Conservation (phyloP, 2,797 vertebrate species). For the Myotis planiceps region DNA sequence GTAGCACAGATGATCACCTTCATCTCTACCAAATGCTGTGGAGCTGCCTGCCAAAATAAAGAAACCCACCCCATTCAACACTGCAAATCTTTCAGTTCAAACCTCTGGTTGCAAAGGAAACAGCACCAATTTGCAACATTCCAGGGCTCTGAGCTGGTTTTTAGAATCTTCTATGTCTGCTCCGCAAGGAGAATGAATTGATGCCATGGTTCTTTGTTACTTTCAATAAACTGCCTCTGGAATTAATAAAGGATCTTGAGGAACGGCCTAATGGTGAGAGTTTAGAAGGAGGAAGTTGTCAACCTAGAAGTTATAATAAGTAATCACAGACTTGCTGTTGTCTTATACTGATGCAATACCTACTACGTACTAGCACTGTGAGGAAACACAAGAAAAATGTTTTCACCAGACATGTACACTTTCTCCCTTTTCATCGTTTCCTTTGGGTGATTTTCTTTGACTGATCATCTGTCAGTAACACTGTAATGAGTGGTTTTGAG, state of each 20-base stretch:
- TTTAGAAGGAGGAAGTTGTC: background rate
- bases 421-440: background rate
- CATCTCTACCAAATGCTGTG: background rate
- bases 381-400: background rate
- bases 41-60: constrained; percentile 55
- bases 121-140: constrained; percentile 62
- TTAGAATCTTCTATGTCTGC: constrained; percentile 38
- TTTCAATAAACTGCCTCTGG: constrained; percentile 42
- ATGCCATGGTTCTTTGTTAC: constrained; percentile 44
- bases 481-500: constrained; percentile 28
- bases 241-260: constrained; percentile 52
- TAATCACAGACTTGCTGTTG: background rate
- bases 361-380: background rate
- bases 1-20: background rate
- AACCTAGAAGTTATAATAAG: background rate
- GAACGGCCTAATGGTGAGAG: constrained; percentile 7
- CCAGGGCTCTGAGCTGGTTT: constrained; percentile 50
- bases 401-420: background rate
- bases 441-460: constrained; percentile 26
- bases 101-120: constrained; percentile 58
- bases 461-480: background rate
- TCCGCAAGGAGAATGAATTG: constrained; percentile 31
- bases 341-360: background rate
- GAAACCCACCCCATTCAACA: background rate
- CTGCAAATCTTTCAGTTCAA: constrained; percentile 57